phyloP scores from a whole-genome alignment of 1,140 invertebrate genomes.

The Gonatopus flavifemur region DNA sequence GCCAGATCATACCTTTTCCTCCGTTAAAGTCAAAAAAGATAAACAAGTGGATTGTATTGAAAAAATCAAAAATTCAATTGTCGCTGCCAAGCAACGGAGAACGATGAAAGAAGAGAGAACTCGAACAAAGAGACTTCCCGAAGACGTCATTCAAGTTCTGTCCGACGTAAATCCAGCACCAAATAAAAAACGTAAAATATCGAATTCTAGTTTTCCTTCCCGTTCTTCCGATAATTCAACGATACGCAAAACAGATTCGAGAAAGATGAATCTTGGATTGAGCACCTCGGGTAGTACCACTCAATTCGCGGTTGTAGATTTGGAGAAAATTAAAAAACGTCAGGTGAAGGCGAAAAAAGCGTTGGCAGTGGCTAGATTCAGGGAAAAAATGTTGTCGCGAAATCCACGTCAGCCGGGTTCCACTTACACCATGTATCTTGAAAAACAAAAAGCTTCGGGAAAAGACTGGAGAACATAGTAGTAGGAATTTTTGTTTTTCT shows the following conservation, averaged over 20 bases:
- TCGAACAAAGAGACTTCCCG: constrained; percentile 30
- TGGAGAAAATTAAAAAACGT: constrained; percentile 25
- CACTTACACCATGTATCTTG: constrained; percentile 27
- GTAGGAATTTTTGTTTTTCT: too few species aligned
- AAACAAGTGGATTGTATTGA: too few species aligned
- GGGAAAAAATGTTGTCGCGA: constrained; percentile 31
- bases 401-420: constrained; percentile 29
- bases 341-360: constrained; percentile 6
- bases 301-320: constrained; percentile 26
- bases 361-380: constrained; percentile 13
- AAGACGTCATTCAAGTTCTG: constrained; percentile 29
- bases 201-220: constrained; percentile 14
- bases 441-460: constrained; percentile 26
- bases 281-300: constrained; percentile 32
- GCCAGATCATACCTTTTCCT: too few species aligned
- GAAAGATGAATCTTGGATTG: constrained; percentile 16
- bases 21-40: too few species aligned
- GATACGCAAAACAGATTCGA: constrained; percentile 5
- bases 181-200: constrained; percentile 20
- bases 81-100: too few species aligned
- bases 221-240: background rate
- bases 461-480: too few species aligned
- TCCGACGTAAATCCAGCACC: constrained; percentile 19
- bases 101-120: too few species aligned
- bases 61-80: too few species aligned